Conservation (phyloP, 2,797 vertebrate species). For the Propithecus perrieri region DNA sequence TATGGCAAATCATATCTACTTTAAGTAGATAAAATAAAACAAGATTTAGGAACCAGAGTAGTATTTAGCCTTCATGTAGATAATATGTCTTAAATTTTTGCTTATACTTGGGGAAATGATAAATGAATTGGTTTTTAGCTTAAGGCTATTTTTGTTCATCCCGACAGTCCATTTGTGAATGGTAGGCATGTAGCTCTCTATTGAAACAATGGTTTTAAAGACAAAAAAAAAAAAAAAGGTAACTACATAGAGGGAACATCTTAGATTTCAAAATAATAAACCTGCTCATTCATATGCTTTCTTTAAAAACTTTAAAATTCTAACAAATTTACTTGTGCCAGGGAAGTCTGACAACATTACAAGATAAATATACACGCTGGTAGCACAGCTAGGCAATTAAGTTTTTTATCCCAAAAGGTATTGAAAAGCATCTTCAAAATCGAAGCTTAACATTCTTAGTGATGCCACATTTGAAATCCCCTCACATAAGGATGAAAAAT, state of each 20-base stretch:
- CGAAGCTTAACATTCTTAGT: neutral
- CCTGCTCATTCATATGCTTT: neutral
- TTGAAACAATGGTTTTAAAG: conserved; percentile 23
- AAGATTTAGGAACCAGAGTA: conserved; percentile 19
- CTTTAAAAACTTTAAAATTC: conserved; percentile 51
- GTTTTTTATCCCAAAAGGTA: conserved; percentile 36
- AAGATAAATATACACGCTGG: neutral
- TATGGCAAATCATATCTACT: conserved; percentile 30
- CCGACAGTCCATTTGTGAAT: neutral
- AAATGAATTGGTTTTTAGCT: conserved; percentile 25
- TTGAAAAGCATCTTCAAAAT: neutral
- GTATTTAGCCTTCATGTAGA: conserved; percentile 8
- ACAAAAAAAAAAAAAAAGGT: neutral
- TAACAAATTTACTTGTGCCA: conserved; percentile 36
- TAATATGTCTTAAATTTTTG: conserved; percentile 14
- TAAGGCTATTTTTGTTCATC: conserved; percentile 8
- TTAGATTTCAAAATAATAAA: conserved; percentile 44
- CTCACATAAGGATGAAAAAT: neutral
- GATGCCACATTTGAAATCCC: conserved; percentile 4
- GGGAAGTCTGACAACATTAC: conserved; percentile 21
- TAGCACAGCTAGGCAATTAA: neutral
- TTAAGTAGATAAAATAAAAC: conserved; percentile 12
- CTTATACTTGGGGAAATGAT: conserved; percentile 22
- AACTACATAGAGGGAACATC: neutral
- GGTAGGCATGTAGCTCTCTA: neutral